Conservation (phyloP, 2,113 vertebrate species). For the Thunnus thynnus region DNA sequence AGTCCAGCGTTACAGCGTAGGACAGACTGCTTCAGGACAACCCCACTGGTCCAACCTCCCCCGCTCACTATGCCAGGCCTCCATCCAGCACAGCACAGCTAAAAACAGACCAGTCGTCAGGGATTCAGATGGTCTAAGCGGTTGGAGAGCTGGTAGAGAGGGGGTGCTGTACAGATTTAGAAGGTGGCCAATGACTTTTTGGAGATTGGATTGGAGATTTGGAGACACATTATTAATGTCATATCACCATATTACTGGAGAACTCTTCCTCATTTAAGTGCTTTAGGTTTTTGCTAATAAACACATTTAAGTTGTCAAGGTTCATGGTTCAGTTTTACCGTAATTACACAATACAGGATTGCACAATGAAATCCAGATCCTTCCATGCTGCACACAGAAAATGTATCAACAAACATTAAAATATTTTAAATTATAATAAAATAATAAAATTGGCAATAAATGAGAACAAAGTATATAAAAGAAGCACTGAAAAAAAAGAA, state of each 20-base stretch:
- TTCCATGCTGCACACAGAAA: too few species aligned
- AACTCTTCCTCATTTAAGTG: not conserved
- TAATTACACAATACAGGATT: too few species aligned
- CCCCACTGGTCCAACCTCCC: slow-evolving; percentile 74
- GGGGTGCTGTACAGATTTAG: slow-evolving; percentile 63
- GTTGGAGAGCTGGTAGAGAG: slow-evolving; percentile 52
- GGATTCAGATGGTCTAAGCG: slow-evolving; percentile 76
- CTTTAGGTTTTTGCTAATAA: not conserved
- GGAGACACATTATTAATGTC: not conserved
- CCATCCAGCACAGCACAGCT: slow-evolving; percentile 73
- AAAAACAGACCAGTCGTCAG: slow-evolving; percentile 83
- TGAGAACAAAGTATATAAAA: too few species aligned
- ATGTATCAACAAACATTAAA: too few species aligned
- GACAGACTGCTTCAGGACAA: slow-evolving; percentile 83
- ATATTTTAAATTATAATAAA: too few species aligned
- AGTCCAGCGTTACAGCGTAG: slow-evolving; percentile 68
- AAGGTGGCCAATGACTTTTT: slow-evolving; percentile 49
- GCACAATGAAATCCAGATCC: too few species aligned
- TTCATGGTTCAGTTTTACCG: too few species aligned
- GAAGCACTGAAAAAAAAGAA: too few species aligned
- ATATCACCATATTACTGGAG: not conserved
- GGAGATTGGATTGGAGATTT: not conserved
- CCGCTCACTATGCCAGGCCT: slow-evolving; percentile 71
- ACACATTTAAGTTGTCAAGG: too few species aligned
- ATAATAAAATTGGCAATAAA: too few species aligned